A percentile compares a stretch with the other conserved stretches of the same genome.
phyloP scores from a whole-genome alignment of 1,140 invertebrate genomes.

The Uloborus diversus region DNA sequence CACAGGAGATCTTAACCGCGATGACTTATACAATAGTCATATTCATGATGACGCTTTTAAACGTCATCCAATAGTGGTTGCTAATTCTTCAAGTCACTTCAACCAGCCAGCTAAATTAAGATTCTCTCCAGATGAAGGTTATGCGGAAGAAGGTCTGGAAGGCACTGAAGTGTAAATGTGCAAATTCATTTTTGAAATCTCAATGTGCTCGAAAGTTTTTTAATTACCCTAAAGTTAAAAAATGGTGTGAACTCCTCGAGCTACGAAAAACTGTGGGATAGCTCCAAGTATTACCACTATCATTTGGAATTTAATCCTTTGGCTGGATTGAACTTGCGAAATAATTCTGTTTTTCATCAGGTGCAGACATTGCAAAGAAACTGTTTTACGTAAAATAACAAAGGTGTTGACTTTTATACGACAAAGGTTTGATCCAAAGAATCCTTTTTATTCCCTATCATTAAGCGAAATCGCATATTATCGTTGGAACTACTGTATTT shows the following conservation, averaged over 20 bases:
- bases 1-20: not conserved
- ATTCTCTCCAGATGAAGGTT: slow-evolving; percentile 88
- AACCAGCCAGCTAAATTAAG: slow-evolving; percentile 62
- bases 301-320: slow-evolving; percentile 12
- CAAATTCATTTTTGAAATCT: not conserved
- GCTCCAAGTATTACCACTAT: slow-evolving; percentile 39
- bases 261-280: slow-evolving; percentile 2
- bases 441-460: not conserved
- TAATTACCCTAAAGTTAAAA: not conserved
- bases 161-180: slow-evolving; percentile 83
- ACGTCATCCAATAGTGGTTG: slow-evolving; percentile 43
- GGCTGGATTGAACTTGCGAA: too few species aligned
- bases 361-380: too few species aligned
- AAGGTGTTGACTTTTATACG: slow-evolving; percentile 47
- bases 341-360: too few species aligned
- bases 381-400: too few species aligned
- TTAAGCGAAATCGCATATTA: slow-evolving; percentile 12
- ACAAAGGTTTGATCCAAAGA: not conserved
- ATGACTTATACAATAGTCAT: slow-evolving; percentile 20
- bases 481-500: slow-evolving; percentile 5
- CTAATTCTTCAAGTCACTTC: slow-evolving; percentile 49
- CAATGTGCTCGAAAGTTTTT: not conserved
- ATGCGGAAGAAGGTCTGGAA: slow-evolving; percentile 79
- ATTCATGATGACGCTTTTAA: slow-evolving; percentile 33
- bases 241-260: slow-evolving; percentile 20